These are phyloP conservation scores for Harpalus rubripes DNA, from an alignment of 2,888 invertebrate species.

Conservation along the genomic window DNA sequence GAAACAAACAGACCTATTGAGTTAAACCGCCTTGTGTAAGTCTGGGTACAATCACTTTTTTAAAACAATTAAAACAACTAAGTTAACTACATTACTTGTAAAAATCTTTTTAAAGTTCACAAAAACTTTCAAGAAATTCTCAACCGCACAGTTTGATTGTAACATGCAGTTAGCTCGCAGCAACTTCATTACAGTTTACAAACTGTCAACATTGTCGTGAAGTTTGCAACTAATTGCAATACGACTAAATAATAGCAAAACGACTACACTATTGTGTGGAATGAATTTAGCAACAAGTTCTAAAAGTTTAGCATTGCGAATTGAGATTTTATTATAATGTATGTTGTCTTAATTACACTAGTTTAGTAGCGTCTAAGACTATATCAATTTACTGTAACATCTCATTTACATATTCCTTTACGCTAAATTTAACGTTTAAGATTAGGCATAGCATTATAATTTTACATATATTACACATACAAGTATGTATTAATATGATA, in stretches of 20 bases:
- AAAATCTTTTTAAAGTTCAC: constrained; percentile 20
- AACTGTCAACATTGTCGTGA: constrained; percentile 32
- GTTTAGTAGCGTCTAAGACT: not conserved
- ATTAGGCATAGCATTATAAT: not conserved
- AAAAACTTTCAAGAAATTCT: constrained; percentile 24
- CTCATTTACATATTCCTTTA: not conserved
- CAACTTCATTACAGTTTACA: constrained; percentile 16
- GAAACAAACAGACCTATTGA: too few relatives aligned
- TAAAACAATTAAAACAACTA: not conserved
- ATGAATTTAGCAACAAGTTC: not conserved
- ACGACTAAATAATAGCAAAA: not conserved
- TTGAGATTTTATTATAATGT: not conserved
- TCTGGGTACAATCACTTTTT: not conserved
- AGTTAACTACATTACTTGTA: not conserved
- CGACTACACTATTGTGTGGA: constrained; percentile 14
- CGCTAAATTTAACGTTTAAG: not conserved
- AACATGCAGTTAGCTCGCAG: constrained; percentile 9
- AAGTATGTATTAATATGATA: not conserved
- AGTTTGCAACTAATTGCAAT: constrained; percentile 9
- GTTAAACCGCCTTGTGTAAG: too few relatives aligned
- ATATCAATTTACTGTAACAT: not conserved
- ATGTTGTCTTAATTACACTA: not conserved
- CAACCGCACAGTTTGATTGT: not conserved
- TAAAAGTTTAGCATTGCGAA: not conserved
- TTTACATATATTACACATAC: not conserved